These are phyloP conservation scores for Leptinotarsa tumamoca DNA, from an alignment of 2,888 invertebrate genomes.

Conservation along the genomic window DNA sequence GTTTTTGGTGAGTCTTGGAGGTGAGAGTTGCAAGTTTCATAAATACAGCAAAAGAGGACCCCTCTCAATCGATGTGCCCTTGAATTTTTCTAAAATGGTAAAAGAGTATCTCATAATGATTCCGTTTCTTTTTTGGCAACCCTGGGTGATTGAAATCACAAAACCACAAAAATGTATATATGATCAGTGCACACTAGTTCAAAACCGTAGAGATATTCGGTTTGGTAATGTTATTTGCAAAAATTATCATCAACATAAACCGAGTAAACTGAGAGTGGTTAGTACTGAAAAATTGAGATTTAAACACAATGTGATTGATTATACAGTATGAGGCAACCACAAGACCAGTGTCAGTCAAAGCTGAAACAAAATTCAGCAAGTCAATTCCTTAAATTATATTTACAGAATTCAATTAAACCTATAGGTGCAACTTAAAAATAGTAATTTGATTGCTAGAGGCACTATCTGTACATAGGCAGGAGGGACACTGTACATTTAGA, in stretches of 20 bases:
- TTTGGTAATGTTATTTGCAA: neutral
- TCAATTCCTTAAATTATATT: slow-evolving; percentile 55
- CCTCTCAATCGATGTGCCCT: too few species aligned
- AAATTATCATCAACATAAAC: neutral
- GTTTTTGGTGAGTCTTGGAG: too few species aligned
- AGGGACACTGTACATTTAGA: slow-evolving; percentile 47
- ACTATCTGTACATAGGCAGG: slow-evolving; percentile 62
- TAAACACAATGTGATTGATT: slow-evolving; percentile 40
- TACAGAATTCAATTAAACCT: slow-evolving; percentile 52
- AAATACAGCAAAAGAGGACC: too few species aligned
- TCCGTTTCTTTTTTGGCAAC: too few species aligned
- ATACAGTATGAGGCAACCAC: slow-evolving; percentile 36
- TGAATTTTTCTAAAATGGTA: too few species aligned
- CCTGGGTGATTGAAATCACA: too few species aligned
- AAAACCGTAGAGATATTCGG: neutral
- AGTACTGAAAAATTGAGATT: slow-evolving; percentile 29
- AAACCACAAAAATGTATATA: too few species aligned
- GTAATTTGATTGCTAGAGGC: slow-evolving; percentile 63
- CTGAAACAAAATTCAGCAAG: slow-evolving; percentile 46
- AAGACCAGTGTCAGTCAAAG: slow-evolving; percentile 46
- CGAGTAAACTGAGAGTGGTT: slow-evolving; percentile 10
- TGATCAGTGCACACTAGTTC: too few species aligned
- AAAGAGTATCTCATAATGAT: too few species aligned
- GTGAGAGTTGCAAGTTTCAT: too few species aligned
- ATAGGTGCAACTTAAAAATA: slow-evolving; percentile 61